Conservation (phyloP, 2,888 invertebrate genomes). For the Muschampia plurimacula region DNA sequence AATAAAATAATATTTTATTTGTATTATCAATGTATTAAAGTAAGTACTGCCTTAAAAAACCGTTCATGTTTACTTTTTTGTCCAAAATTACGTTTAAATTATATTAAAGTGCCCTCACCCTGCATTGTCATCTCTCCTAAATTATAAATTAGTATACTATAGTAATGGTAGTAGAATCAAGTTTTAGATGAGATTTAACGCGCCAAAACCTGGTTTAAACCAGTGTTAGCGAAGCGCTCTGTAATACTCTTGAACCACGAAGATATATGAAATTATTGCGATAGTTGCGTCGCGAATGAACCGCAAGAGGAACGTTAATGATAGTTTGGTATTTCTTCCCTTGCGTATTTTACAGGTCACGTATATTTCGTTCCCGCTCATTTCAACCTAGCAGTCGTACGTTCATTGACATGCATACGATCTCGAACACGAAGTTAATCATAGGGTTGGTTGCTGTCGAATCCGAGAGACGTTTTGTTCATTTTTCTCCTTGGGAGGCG, state of each 20-base stretch:
- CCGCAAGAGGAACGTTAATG: constrained; percentile 30
- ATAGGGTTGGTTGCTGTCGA: constrained; percentile 22
- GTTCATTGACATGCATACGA: constrained; percentile 46
- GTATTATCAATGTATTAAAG: no score
- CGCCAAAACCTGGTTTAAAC: constrained; percentile 8
- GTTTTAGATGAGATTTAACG: not conserved
- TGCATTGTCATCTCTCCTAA: not conserved
- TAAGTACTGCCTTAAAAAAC: not conserved
- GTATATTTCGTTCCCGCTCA: constrained; percentile 18
- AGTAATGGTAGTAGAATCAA: not conserved
- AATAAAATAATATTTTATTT: not conserved
- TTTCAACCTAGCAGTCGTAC: constrained; percentile 18
- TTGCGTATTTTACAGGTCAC: constrained; percentile 29
- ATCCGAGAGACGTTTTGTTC: constrained; percentile 49
- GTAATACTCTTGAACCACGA: constrained; percentile 23
- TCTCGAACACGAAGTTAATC: constrained; percentile 44
- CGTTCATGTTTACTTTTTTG: not conserved
- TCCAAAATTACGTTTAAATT: not conserved
- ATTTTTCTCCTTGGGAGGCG: constrained; percentile 70
- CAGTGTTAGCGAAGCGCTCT: constrained; percentile 7
- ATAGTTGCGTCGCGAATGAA: constrained; percentile 14
- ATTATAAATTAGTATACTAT: not conserved
- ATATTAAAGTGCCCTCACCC: not conserved
- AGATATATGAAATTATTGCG: constrained; percentile 35
- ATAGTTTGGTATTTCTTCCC: constrained; percentile 33